These are phyloP conservation scores for Brenthis daphne DNA, from an alignment of 2,888 invertebrate genomes.

Conservation along the genomic window DNA sequence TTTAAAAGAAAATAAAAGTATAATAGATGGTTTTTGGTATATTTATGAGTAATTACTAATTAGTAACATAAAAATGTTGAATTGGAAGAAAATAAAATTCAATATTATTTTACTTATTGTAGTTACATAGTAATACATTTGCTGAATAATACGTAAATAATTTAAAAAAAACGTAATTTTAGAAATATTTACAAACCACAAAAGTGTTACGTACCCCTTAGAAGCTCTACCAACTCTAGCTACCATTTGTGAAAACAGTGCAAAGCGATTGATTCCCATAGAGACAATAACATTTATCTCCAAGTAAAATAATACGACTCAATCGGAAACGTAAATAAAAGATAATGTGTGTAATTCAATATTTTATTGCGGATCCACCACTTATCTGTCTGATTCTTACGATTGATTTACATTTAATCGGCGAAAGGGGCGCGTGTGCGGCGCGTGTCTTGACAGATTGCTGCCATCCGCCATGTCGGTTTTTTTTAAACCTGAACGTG, in stretches of 20 bases:
- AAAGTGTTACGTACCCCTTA: neutral
- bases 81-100: too few species aligned
- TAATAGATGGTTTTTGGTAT: too few species aligned
- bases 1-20: too few species aligned
- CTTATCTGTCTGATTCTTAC: constrained; percentile 61
- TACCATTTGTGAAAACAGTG: constrained; percentile 56
- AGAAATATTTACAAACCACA: too few species aligned
- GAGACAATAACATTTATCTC: constrained; percentile 62
- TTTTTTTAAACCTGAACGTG: constrained; percentile 42
- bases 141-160: too few species aligned
- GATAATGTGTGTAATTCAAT: constrained; percentile 73
- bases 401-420: constrained; percentile 68
- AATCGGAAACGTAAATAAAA: constrained; percentile 78
- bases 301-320: constrained; percentile 68
- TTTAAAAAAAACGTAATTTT: too few species aligned
- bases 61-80: too few species aligned
- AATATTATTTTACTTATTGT: too few species aligned
- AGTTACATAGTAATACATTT: too few species aligned
- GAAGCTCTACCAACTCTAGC: neutral
- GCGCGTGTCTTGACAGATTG: constrained; percentile 69
- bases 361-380: constrained; percentile 66
- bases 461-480: constrained; percentile 50
- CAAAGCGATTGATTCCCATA: constrained; percentile 49
- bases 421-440: constrained; percentile 62
- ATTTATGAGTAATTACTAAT: too few species aligned